Evolutionary conservation across 2,888 invertebrate species (phyloP).

Genomic region (Nysson spinosus): DNA sequence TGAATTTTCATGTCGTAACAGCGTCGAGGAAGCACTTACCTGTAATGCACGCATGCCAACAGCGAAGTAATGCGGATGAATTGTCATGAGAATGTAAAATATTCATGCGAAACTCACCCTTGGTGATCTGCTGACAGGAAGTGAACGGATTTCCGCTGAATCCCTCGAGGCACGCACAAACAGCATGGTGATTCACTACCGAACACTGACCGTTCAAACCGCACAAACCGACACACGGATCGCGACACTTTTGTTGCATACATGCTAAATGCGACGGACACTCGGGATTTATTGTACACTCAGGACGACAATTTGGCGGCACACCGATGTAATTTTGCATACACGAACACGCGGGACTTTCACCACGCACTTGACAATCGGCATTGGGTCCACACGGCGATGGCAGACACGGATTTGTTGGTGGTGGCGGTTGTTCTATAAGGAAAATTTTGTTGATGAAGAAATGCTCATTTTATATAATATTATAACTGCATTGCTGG

Average conservation of each 20-base stretch:
- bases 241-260: slow-evolving; percentile 81
- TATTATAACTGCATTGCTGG: no score
- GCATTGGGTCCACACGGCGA: slow-evolving; percentile 81
- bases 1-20: slow-evolving; percentile 3
- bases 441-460: no score
- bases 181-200: slow-evolving; percentile 81
- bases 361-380: slow-evolving; percentile 79
- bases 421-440: slow-evolving; percentile 51
- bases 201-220: slow-evolving; percentile 80
- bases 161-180: slow-evolving; percentile 79
- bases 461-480: no score
- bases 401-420: slow-evolving; percentile 79
- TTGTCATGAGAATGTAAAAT: not conserved
- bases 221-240: slow-evolving; percentile 81
- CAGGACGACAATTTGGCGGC: slow-evolving; percentile 81
- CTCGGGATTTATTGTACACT: slow-evolving; percentile 81
- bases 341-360: slow-evolving; percentile 81
- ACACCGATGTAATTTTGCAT: slow-evolving; percentile 80
- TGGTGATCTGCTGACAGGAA: slow-evolving; percentile 71
- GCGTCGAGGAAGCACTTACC: slow-evolving; percentile 64
- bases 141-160: slow-evolving; percentile 81
- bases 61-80: slow-evolving; percentile 28
- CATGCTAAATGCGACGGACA: slow-evolving; percentile 80
- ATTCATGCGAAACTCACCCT: slow-evolving; percentile 63
- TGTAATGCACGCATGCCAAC: slow-evolving; percentile 52